Evolutionary conservation across 2,888 invertebrate species (phyloP).

Genomic region (Eupithecia inturbata): DNA sequence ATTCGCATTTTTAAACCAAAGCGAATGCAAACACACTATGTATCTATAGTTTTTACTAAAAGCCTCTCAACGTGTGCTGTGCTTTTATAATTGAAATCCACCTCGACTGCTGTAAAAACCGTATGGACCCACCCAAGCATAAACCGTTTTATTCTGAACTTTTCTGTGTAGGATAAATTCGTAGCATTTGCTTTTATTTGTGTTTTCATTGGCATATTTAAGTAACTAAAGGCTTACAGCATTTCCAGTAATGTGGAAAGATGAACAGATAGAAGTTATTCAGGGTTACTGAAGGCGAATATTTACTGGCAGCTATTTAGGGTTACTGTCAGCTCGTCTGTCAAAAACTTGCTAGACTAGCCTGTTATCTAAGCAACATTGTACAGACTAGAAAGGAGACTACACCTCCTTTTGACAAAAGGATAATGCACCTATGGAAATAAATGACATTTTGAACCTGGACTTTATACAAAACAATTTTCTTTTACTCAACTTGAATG

Average conservation of each 20-base stretch:
- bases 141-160: constrained; percentile 9
- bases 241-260: constrained; percentile 4
- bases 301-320: background rate
- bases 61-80: constrained; percentile 6
- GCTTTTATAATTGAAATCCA: constrained; percentile 8
- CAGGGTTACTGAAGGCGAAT: background rate
- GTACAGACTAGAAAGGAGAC: background rate
- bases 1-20: background rate
- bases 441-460: background rate
- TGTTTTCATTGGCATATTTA: constrained; percentile 1
- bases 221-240: background rate
- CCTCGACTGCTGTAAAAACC: constrained; percentile 13
- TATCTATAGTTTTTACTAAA: constrained; percentile 19
- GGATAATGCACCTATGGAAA: background rate
- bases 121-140: background rate
- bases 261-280: background rate
- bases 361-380: background rate
- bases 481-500: no score
- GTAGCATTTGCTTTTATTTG: no score
- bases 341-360: background rate
- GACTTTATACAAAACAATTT: background rate
- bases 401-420: background rate
- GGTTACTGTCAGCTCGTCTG: background rate
- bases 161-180: background rate
- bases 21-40: background rate